phyloP scores from a whole-genome alignment of 2,113 vertebrate species.

The Microtus oregoni region DNA sequence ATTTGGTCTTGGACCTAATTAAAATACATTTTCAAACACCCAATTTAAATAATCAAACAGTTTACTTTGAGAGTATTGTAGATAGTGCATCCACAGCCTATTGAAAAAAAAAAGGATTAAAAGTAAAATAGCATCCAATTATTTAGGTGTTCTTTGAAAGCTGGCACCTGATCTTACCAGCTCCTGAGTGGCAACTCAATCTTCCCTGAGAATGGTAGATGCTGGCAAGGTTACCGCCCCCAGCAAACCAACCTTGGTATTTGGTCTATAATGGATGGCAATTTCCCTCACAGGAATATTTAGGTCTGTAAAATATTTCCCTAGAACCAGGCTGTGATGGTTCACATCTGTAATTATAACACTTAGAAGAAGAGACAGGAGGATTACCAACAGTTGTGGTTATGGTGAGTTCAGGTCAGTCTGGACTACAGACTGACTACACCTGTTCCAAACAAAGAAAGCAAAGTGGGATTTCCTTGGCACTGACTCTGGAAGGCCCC shows the following conservation, averaged over 20 bases:
- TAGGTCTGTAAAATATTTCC: slow-evolving; percentile 31
- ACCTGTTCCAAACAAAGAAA: neutral
- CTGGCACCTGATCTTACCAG: slow-evolving; percentile 6
- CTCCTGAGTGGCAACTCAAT: neutral
- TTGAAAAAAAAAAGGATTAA: neutral
- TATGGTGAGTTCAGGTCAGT: neutral
- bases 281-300: slow-evolving; percentile 26
- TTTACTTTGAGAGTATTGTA: slow-evolving; percentile 60
- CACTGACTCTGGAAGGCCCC: neutral
- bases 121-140: slow-evolving; percentile 65
- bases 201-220: slow-evolving; percentile 33
- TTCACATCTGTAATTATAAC: neutral
- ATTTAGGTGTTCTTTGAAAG: slow-evolving; percentile 67
- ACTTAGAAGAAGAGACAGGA: neutral
- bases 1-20: slow-evolving; percentile 75
- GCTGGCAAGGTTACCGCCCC: slow-evolving; percentile 41
- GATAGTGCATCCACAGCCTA: slow-evolving; percentile 48
- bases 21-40: slow-evolving; percentile 74
- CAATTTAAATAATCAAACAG: slow-evolving; percentile 73
- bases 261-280: neutral
- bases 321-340: neutral
- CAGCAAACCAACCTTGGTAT: slow-evolving; percentile 5
- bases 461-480: neutral
- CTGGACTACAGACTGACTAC: neutral
- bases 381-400: neutral